A percentile compares a stretch with the other conserved stretches of the same genome.
Evolutionary conservation across 2,888 invertebrate genomes (phyloP).

Genomic region (Nymphalis c-album): DNA sequence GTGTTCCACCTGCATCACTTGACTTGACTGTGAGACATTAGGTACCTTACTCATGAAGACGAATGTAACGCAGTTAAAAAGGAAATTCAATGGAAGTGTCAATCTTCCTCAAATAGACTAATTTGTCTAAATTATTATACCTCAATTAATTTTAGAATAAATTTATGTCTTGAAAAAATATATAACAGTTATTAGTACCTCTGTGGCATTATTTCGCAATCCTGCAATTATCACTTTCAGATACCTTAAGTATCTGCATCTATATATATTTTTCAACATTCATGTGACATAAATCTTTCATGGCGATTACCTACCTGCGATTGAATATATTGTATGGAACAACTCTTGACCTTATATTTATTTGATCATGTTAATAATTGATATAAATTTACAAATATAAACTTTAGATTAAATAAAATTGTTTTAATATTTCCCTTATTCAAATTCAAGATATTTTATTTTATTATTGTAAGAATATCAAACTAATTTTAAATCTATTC

Average conservation of each 20-base stretch:
- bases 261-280: conserved; percentile 9
- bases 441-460: background rate
- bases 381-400: conserved; percentile 60
- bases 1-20: conserved; percentile 29
- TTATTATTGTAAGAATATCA: background rate
- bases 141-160: conserved; percentile 77
- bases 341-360: conserved; percentile 56
- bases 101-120: conserved; percentile 64
- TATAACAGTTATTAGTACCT: conserved; percentile 57
- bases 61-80: conserved; percentile 50
- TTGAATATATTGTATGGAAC: conserved; percentile 48
- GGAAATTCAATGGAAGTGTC: conserved; percentile 54
- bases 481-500: too few species aligned
- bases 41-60: conserved; percentile 30
- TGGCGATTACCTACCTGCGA: conserved; percentile 22
- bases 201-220: conserved; percentile 36
- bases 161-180: conserved; percentile 73
- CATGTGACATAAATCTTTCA: conserved; percentile 6
- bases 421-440: conserved; percentile 45
- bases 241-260: conserved; percentile 4
- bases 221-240: conserved; percentile 20
- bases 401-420: conserved; percentile 51
- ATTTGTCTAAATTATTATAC: conserved; percentile 75
- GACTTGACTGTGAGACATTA: conserved; percentile 32
- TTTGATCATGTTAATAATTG: conserved; percentile 51